Base-by-base conservation (phyloP, 2,888 invertebrate genomes). In the Acrocyrtus sp. region DNA sequence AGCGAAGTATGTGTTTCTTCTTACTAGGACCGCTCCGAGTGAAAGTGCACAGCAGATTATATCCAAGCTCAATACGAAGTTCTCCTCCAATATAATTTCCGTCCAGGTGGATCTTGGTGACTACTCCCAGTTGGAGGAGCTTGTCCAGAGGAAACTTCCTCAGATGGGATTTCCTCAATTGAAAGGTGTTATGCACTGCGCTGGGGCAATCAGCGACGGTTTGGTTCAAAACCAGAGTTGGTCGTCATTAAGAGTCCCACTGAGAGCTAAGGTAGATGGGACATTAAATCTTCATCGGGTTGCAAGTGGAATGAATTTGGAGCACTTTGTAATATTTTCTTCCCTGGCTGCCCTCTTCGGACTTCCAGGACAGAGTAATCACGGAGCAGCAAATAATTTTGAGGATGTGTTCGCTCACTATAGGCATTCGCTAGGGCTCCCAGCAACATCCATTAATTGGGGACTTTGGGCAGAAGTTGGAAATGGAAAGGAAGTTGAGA, bases 401-500 rank as follows among this genome's bases (percentile, higher is more conserved):
- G 15, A 50, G 39, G 62, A 62, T 17, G 19, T 39, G 4, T 34
- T 62, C 6, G 29, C 51, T 3, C 17, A 50, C 3, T 62, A 34
- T 39, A n/a, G 62, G 12, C 54, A 54, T 21, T 34, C 54, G 4
- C 17, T 63, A 1, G 63, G 63, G 0, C 43, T 63, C 3, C 43
- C 41, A 4, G 63, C 24, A 2, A 51, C 51, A 17, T 41, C 53
- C 3, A 54, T 63, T 12, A 63, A 63, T 27, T 63, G 63, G 63
- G 63, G 63, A 8, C 51, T 43, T 22, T 63, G 63, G 63, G 47
- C 56, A 0, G 53, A 69, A 54, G 39, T 69, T 1, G 68, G 61
- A 0, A 29, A 19, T 1, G 67, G 51, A 1, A 50, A 51, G 50
- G 50, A 50, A 4, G 6, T 21, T 5, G 50, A 50, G 6, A 19